Evolutionary conservation across 2,888 invertebrate genomes (phyloP).

Genomic region (Thera britannica): DNA sequence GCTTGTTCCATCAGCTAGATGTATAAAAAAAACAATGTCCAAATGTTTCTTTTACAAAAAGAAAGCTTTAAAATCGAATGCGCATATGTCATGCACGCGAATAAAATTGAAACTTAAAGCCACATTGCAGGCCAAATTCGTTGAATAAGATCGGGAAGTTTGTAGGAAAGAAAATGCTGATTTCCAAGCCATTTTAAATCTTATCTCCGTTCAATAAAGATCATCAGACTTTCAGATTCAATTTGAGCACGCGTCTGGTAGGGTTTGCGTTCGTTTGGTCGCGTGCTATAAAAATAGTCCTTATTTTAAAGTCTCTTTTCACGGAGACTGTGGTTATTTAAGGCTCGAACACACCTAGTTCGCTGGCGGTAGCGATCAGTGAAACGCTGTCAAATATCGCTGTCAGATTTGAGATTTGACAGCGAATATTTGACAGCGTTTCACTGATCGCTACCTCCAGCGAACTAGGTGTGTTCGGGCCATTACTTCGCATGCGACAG

Average conservation of each 20-base stretch:
- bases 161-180: neutral
- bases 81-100: neutral
- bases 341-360: no score
- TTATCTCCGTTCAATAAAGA: neutral
- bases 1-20: no score
- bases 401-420: no score
- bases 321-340: conserved; percentile 2
- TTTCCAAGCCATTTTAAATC: neutral
- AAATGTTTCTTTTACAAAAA: neutral
- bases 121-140: neutral
- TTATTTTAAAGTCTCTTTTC: conserved; percentile 1
- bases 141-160: neutral
- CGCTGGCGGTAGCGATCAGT: no score
- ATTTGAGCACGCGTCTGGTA: neutral
- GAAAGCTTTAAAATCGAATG: neutral
- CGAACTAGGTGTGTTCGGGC: no score
- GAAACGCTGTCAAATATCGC: no score
- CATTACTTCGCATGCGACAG: conserved; percentile 1
- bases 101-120: neutral
- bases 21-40: neutral
- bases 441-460: no score
- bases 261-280: neutral
- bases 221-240: neutral
- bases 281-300: conserved; percentile 2
- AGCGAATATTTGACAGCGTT: no score